These are phyloP conservation scores for Coptotermes formosanus DNA, from an alignment of 1,140 invertebrate species.

Conservation along the genomic window DNA sequence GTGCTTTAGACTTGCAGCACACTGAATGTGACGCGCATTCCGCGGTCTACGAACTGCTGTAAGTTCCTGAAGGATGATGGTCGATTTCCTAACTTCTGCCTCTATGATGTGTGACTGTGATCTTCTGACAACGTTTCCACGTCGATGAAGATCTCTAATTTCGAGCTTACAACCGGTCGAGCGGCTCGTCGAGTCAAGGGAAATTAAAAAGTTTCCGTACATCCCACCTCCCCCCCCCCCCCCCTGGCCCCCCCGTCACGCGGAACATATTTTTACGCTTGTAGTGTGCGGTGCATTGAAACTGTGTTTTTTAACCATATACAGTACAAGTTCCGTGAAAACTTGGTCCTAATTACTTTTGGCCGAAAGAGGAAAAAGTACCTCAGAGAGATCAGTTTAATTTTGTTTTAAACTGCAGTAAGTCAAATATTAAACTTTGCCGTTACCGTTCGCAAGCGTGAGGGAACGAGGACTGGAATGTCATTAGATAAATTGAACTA, in stretches of 20 bases:
- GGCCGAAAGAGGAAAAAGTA: not conserved
- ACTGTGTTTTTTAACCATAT: not conserved
- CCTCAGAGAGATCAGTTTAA: not conserved
- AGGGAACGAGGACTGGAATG: not conserved
- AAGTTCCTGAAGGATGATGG: no score
- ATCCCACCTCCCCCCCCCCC: not conserved
- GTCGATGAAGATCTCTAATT: not conserved
- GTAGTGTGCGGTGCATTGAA: not conserved
- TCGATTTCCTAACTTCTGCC: no score
- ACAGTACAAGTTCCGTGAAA: not conserved
- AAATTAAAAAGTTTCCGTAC: not conserved
- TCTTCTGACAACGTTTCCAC: not conserved
- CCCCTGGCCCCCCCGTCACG: not conserved
- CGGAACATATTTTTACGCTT: not conserved
- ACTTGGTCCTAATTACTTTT: not conserved
- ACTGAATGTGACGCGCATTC: no score
- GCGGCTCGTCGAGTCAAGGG: not conserved
- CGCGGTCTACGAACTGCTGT: no score
- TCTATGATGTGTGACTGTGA: no score
- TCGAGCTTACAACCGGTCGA: not conserved
- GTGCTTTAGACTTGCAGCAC: no score
- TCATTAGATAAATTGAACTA: not conserved
- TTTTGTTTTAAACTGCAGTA: constrained; percentile 9
- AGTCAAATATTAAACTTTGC: not conserved
- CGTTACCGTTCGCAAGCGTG: not conserved